Conservation (phyloP, 1,140 invertebrate genomes). For the Magallana ariakensis region DNA sequence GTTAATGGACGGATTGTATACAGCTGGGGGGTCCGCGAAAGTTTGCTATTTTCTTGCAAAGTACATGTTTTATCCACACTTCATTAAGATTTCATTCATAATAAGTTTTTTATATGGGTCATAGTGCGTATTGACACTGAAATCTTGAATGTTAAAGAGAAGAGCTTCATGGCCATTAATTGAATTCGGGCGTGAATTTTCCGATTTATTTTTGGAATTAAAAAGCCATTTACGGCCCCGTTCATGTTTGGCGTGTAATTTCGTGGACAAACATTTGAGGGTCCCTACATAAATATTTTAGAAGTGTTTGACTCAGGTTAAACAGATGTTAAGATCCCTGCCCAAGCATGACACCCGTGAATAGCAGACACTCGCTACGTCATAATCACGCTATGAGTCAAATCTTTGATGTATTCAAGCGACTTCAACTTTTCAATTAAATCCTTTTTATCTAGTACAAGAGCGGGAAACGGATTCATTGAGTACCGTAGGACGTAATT, state of each 20-base stretch:
- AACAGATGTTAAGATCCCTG: slow-evolving; percentile 21
- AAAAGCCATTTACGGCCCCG: slow-evolving; percentile 17
- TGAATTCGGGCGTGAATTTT: slow-evolving; percentile 12
- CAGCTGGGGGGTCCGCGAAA: too few relatives aligned
- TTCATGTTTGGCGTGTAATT: slow-evolving; percentile 23
- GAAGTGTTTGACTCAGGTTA: slow-evolving; percentile 6
- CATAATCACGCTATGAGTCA: neutral
- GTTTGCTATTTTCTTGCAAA: neutral
- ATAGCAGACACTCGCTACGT: neutral
- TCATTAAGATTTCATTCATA: slow-evolving; percentile 16
- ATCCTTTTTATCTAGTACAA: neutral
- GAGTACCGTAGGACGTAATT: too few relatives aligned
- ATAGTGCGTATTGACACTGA: slow-evolving; percentile 11
- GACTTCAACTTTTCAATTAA: slow-evolving; percentile 12
- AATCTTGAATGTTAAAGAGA: slow-evolving; percentile 20
- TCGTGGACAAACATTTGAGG: slow-evolving; percentile 31
- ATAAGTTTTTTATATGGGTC: slow-evolving; percentile 6
- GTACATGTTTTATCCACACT: neutral
- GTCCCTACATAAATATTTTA: slow-evolving; percentile 28
- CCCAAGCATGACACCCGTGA: neutral
- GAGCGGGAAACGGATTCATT: too few relatives aligned
- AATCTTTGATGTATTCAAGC: neutral
- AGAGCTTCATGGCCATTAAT: slow-evolving; percentile 2
- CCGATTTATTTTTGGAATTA: slow-evolving; percentile 27
- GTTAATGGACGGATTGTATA: too few relatives aligned